phyloP scores from a whole-genome alignment of 2,113 vertebrate species.

The Clupea harengus region DNA sequence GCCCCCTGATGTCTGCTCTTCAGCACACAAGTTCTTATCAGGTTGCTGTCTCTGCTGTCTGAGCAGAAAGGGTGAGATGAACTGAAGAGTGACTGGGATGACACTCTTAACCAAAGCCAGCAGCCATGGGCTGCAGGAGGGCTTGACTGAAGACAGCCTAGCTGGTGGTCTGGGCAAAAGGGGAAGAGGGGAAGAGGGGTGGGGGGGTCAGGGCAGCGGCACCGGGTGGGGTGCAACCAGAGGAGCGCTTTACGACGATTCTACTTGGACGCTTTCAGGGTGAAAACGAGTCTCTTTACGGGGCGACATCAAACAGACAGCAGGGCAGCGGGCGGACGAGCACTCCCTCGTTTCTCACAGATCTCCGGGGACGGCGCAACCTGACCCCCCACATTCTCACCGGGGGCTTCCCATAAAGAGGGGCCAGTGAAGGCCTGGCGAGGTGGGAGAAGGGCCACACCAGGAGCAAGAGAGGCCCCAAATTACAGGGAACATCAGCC shows the following conservation, averaged over 20 bases:
- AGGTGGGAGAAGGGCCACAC: constrained; percentile 27
- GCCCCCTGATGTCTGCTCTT: background rate
- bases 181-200: background rate
- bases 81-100: background rate
- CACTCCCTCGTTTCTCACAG: constrained; percentile 17
- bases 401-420: constrained; percentile 2
- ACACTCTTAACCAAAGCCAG: constrained; percentile 4
- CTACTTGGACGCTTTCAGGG: constrained; percentile 8
- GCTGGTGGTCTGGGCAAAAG: background rate
- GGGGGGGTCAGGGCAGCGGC: background rate
- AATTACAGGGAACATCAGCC: constrained; percentile 4
- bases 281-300: constrained; percentile 36
- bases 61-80: background rate
- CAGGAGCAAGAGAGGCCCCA: constrained; percentile 10
- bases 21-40: constrained; percentile 21
- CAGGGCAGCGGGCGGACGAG: background rate
- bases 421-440: background rate
- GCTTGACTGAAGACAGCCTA: background rate
- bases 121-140: background rate
- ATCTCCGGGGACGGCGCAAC: constrained; percentile 26
- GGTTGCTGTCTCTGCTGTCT: background rate
- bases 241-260: background rate
- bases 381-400: constrained; percentile 23
- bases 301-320: constrained; percentile 33
- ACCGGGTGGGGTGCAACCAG: background rate